A percentile compares a stretch with the other conserved stretches of the same genome.
phyloP scores from a whole-genome alignment of 2,113 vertebrate species.

The Sinosuthora webbiana region DNA sequence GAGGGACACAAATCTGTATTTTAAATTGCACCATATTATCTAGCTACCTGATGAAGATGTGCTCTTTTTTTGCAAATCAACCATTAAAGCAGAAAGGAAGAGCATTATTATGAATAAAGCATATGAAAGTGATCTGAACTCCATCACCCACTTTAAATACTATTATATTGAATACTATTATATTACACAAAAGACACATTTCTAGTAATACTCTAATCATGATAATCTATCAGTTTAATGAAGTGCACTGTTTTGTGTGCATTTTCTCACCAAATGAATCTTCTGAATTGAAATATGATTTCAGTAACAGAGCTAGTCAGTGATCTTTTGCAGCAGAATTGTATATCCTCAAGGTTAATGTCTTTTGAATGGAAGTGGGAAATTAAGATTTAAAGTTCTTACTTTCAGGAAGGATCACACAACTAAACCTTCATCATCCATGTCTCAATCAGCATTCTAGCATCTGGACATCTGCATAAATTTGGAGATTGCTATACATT shows the following conservation, averaged over 20 bases:
- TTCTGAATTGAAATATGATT: not conserved
- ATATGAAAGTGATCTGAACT: not conserved
- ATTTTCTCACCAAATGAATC: not conserved
- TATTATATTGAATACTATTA: not conserved
- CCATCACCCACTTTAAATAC: not conserved
- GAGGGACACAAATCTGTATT: not conserved
- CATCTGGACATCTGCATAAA: conserved; percentile 25
- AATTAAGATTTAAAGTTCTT: not conserved
- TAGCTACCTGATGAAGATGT: not conserved
- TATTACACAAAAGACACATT: not conserved
- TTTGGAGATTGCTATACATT: not conserved
- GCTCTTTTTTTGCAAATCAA: not conserved
- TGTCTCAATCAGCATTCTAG: not conserved
- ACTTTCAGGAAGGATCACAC: not conserved
- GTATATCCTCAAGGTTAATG: not conserved
- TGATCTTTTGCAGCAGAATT: not conserved
- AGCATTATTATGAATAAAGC: not conserved
- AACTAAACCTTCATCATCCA: not conserved
- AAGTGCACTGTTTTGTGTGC: not conserved
- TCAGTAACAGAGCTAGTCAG: not conserved
- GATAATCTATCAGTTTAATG: not conserved
- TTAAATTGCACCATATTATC: not conserved
- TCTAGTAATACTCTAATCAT: not conserved
- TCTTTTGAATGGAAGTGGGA: not conserved
- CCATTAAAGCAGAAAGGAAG: not conserved